Evolutionary conservation across 2,888 invertebrate species (phyloP), one percentile per base, ranked within the genome.

Genomic region (Syrphus vitripennis): DNA sequence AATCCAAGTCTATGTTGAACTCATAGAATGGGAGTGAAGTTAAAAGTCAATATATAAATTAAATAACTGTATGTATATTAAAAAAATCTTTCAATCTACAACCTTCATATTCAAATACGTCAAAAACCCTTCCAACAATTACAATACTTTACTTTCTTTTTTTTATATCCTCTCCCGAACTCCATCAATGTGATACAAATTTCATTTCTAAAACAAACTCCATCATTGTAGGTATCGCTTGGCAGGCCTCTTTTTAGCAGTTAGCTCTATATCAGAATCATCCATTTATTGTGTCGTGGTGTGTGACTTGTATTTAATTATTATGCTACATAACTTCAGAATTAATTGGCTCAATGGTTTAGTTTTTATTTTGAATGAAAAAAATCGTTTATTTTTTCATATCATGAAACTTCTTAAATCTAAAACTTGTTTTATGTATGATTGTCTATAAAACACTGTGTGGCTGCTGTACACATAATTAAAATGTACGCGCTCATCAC

Each of bases 351-450:
- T 83, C 83, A 78, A 83, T 63, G 70, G 76, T 81, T 57, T 78
- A 50, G 45, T 71, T 87, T 87, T 87, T 82, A 70, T 82, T 86
- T 82, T 77, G 71, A 87, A 83, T 82, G 83, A 87, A 87, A 87
- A 87, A 87, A 87, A 78, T 79, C 83, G 65, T 87, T 87, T 83
- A 83, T 87, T 87, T 87, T 87, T 87, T 87, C 87, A 87, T 53
- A 24, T 83, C 78, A 71, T 70, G 61, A 74, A 31, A 50, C 42
- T 77, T 86, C 86, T 86, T 86, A 86, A 65, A 37, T 42, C 84
- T 84, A 81, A 71, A 81, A 80, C 67, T 61, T 71, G 40, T 59
- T 75, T 42, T 40, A 71, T 53, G 57, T 63, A 72, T 78, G 55
- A 70, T 45, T 77, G 37, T 78, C 65, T 63, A 50, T 40, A 61